Conservation (phyloP, 2,113 vertebrate species). For the Rhipidura dahli region DNA sequence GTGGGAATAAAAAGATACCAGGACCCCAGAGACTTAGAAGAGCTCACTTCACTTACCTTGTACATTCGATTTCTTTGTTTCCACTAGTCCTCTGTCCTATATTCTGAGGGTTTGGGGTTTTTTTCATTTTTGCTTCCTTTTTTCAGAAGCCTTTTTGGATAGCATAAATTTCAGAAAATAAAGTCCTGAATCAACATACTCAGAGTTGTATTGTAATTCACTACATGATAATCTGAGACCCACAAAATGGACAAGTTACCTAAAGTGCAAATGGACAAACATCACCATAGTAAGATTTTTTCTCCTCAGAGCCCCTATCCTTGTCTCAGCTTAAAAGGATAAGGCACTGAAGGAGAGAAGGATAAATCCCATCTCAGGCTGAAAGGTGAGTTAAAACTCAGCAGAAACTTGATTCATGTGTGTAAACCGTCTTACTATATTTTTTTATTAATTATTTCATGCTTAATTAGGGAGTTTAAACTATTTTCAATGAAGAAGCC, state of each 20-base stretch:
- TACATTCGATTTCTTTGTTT: neutral
- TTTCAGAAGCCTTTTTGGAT: neutral
- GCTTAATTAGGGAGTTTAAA: neutral
- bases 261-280: neutral
- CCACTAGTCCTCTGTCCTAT: neutral
- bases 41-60: neutral
- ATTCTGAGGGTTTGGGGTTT: neutral
- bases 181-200: neutral
- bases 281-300: neutral
- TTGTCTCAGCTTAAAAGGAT: neutral
- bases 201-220: neutral
- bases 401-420: neutral
- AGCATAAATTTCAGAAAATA: neutral
- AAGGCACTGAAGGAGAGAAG: neutral
- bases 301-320: fast-evolving
- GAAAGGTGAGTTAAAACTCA: neutral
- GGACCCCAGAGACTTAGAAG: neutral
- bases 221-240: neutral
- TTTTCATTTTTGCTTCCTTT: neutral
- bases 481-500: neutral
- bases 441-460: neutral
- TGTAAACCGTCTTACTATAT: neutral
- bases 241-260: neutral
- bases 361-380: neutral
- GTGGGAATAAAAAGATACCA: neutral